Conservation (phyloP, 2,113 vertebrate genomes). For the Brienomyrus longianalis region DNA sequence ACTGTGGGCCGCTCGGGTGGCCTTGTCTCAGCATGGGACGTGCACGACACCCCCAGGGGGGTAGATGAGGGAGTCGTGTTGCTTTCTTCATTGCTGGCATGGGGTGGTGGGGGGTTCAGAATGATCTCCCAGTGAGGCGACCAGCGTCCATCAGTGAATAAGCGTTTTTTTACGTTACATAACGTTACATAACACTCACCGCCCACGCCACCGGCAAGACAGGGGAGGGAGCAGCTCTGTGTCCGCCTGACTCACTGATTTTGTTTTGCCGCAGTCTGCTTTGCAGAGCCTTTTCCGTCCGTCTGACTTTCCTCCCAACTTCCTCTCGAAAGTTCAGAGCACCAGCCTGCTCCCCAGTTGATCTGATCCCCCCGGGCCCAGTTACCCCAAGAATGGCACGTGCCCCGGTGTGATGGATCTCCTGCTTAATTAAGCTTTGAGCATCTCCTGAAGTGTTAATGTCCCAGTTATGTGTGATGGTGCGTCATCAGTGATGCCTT, state of each 20-base stretch:
- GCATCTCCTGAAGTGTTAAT: background rate
- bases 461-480: background rate
- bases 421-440: slow-evolving; percentile 2
- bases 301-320: slow-evolving; percentile 25
- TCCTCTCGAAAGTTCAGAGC: slow-evolving; percentile 28
- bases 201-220: slow-evolving; percentile 25
- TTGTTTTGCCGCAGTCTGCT: background rate
- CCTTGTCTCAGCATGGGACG: background rate
- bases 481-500: background rate
- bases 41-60: background rate
- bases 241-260: background rate
- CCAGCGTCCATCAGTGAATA: slow-evolving; percentile 22
- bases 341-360: background rate
- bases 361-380: background rate
- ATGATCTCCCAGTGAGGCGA: slow-evolving; percentile 9
- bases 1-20: background rate
- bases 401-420: background rate
- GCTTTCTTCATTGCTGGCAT: background rate
- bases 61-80: background rate
- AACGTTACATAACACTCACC: slow-evolving; percentile 40
- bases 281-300: background rate
- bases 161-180: slow-evolving; percentile 38
- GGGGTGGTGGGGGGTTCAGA: background rate
- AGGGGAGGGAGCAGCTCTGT: slow-evolving; percentile 15
- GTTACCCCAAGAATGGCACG: background rate